Evolutionary conservation across 2,113 vertebrate genomes (phyloP).

Genomic region (Oncorhynchus kisutch): DNA sequence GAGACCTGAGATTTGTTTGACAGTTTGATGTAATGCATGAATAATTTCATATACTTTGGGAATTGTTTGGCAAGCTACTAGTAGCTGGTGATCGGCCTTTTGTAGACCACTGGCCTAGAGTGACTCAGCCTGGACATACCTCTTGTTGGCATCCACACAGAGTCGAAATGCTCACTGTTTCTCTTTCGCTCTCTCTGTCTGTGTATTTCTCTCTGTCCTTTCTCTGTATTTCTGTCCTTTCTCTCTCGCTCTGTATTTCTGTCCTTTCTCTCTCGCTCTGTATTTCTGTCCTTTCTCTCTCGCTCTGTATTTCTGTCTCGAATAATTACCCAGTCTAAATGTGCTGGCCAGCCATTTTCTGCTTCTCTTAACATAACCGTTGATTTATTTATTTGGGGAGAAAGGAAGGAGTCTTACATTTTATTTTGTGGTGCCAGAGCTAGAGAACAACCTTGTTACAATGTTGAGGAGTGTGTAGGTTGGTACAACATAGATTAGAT

Average conservation of each 20-base stretch:
- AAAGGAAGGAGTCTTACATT: not conserved
- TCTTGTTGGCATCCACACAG: too few relatives aligned
- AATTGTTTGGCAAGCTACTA: too few relatives aligned
- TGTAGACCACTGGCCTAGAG: too few relatives aligned
- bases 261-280: not conserved
- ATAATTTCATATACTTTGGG: too few relatives aligned
- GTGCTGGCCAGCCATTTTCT: constrained; percentile 6
- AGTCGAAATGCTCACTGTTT: too few relatives aligned
- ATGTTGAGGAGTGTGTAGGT: too few relatives aligned
- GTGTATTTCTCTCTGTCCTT: not conserved
- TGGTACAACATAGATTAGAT: too few relatives aligned
- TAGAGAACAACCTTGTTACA: not conserved
- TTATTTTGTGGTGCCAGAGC: not conserved
- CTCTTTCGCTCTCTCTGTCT: too few relatives aligned
- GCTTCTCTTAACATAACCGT: not conserved
- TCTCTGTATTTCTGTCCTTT: not conserved
- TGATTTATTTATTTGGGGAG: not conserved
- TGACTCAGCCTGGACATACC: too few relatives aligned
- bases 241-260: not conserved
- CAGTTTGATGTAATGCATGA: too few relatives aligned
- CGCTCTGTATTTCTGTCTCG: not conserved
- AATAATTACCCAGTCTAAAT: not conserved
- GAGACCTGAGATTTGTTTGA: too few relatives aligned
- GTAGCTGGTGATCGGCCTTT: too few relatives aligned
- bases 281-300: not conserved